A percentile compares a stretch with the other conserved stretches of the same genome.
Conservation (phyloP, 2,888 invertebrate genomes). For the Emesis castigata region DNA sequence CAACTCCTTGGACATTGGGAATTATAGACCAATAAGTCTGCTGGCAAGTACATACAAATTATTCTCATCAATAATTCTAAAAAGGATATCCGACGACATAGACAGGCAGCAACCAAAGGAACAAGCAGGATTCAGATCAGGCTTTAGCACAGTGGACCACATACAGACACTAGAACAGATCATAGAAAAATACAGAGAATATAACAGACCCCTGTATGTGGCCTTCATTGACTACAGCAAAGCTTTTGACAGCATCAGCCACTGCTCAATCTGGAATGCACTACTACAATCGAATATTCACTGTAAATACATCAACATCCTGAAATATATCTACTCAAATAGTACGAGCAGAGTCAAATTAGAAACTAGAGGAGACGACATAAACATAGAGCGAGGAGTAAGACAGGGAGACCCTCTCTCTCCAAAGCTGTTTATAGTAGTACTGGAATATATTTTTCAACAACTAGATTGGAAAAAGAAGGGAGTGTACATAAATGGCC, state of each 20-base stretch:
- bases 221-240: slow-evolving; percentile 12
- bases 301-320: slow-evolving; percentile 26
- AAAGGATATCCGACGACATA: slow-evolving; percentile 24
- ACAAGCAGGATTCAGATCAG: slow-evolving; percentile 48
- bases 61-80: slow-evolving; percentile 29
- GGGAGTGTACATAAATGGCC: slow-evolving; percentile 29
- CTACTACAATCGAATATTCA: slow-evolving; percentile 16
- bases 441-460: slow-evolving; percentile 2
- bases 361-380: slow-evolving; percentile 1
- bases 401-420: slow-evolving; percentile 20
- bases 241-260: slow-evolving; percentile 25
- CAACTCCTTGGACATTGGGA: not conserved
- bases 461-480: slow-evolving; percentile 33
- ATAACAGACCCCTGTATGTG: slow-evolving; percentile 19
- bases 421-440: slow-evolving; percentile 1
- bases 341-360: slow-evolving; percentile 31
- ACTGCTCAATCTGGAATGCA: slow-evolving; percentile 38
- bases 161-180: slow-evolving; percentile 39
- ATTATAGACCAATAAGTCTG: not conserved
- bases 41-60: slow-evolving; percentile 14
- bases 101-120: slow-evolving; percentile 45
- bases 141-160: slow-evolving; percentile 37
- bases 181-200: slow-evolving; percentile 49
- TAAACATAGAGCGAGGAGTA: slow-evolving; percentile 13
- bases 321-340: slow-evolving; percentile 40